Percentiles rank a stretch among this genome's conserved stretches.
Conservation (phyloP, 2,888 invertebrate genomes). For the Muscina levida region DNA sequence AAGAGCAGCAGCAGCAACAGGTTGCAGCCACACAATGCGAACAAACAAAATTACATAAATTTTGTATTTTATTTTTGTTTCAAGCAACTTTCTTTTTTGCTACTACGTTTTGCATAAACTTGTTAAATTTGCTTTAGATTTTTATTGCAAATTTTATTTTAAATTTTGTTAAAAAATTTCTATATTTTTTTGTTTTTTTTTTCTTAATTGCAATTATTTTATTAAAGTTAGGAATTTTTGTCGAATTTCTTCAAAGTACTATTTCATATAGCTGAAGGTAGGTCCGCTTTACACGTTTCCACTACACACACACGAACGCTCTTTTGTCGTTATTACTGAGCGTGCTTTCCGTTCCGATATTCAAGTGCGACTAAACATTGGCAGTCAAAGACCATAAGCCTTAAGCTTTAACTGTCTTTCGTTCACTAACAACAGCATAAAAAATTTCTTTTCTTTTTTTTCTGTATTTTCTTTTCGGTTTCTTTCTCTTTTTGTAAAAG, state of each 20-base stretch:
- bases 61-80: not conserved
- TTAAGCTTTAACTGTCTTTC: constrained; percentile 46
- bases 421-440: not conserved
- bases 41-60: constrained; percentile 22
- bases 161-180: constrained; percentile 7
- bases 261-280: no score
- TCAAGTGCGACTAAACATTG: constrained; percentile 61
- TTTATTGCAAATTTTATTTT: constrained; percentile 22
- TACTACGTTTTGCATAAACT: constrained; percentile 24
- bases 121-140: constrained; percentile 11
- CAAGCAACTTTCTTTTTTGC: constrained; percentile 41
- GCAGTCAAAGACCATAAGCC: constrained; percentile 57
- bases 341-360: constrained; percentile 61
- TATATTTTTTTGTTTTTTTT: constrained; percentile 37
- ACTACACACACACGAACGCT: not conserved
- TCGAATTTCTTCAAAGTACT: no score
- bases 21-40: not conserved
- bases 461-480: constrained; percentile 8
- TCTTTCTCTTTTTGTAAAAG: constrained; percentile 28
- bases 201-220: constrained; percentile 27
- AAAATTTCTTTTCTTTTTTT: constrained; percentile 30
- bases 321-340: not conserved
- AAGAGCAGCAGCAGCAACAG: constrained; percentile 16
- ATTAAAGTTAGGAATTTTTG: not conserved
- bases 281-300: no score